Evolutionary conservation across 2,113 vertebrate genomes (phyloP).

Genomic region (Colinus virginianus): DNA sequence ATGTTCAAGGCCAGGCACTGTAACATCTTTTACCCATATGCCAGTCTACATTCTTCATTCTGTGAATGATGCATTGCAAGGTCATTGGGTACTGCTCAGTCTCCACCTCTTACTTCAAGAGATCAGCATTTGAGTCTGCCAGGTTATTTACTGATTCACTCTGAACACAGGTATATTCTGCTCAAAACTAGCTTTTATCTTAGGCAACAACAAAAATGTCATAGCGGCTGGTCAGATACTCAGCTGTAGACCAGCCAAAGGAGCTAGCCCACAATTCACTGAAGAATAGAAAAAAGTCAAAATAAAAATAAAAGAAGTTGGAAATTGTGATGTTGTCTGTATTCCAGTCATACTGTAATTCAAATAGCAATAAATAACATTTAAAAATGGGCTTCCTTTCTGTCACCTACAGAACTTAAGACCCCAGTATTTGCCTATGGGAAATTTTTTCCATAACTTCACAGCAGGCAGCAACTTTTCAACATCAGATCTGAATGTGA

Average conservation of each 20-base stretch:
- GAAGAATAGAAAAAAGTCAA: not conserved
- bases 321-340: not conserved
- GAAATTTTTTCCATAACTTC: not conserved
- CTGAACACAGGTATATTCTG: not conserved
- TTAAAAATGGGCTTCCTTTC: not conserved
- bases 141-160: not conserved
- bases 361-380: not conserved
- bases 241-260: not conserved
- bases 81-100: not conserved
- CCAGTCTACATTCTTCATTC: not conserved
- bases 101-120: not conserved
- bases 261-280: not conserved
- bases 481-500: not conserved
- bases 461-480: not conserved
- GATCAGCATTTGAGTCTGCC: not conserved
- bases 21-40: not conserved
- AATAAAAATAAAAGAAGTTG: not conserved
- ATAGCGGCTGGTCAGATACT: not conserved
- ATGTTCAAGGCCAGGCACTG: not conserved
- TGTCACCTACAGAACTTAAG: not conserved
- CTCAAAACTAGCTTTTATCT: not conserved
- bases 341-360: not conserved
- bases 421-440: not conserved
- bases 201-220: not conserved
- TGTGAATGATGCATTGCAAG: constrained; percentile 16